phyloP scores from a whole-genome alignment of 2,888 invertebrate species.

The Iselma pallidipennis region DNA sequence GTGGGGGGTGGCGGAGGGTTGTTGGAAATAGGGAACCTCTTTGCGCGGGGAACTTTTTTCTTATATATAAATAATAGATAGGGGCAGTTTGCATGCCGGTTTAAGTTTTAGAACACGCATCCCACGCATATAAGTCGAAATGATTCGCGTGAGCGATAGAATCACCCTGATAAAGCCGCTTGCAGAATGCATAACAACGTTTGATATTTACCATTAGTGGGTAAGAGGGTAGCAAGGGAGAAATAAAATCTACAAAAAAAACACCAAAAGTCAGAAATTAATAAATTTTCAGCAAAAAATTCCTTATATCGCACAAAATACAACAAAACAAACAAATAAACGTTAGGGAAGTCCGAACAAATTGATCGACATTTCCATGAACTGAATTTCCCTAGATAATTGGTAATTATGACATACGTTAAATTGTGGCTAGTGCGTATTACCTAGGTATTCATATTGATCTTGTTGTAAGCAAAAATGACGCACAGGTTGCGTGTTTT shows the following conservation, averaged over 20 bases:
- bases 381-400: slow-evolving; percentile 2
- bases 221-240: background rate
- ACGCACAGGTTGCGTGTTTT: slow-evolving; percentile 46
- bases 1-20: background rate
- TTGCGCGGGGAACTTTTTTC: background rate
- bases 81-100: slow-evolving; percentile 40
- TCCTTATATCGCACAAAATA: background rate
- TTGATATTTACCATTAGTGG: slow-evolving; percentile 5
- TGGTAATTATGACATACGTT: background rate
- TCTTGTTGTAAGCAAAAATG: slow-evolving; percentile 42
- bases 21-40: background rate
- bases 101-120: slow-evolving; percentile 35
- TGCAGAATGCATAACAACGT: slow-evolving; percentile 38
- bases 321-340: background rate
- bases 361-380: background rate
- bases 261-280: background rate
- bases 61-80: slow-evolving; percentile 37
- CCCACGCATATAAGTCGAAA: slow-evolving; percentile 23
- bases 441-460: slow-evolving; percentile 34
- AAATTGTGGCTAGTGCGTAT: slow-evolving; percentile 18
- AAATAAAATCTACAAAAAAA: background rate
- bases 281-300: background rate
- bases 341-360: too few relatives aligned
- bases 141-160: slow-evolving; percentile 40
- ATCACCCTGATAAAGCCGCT: slow-evolving; percentile 28